Evolutionary conservation across 2,888 invertebrate species (phyloP).

Genomic region (Leptopilina syphax): DNA sequence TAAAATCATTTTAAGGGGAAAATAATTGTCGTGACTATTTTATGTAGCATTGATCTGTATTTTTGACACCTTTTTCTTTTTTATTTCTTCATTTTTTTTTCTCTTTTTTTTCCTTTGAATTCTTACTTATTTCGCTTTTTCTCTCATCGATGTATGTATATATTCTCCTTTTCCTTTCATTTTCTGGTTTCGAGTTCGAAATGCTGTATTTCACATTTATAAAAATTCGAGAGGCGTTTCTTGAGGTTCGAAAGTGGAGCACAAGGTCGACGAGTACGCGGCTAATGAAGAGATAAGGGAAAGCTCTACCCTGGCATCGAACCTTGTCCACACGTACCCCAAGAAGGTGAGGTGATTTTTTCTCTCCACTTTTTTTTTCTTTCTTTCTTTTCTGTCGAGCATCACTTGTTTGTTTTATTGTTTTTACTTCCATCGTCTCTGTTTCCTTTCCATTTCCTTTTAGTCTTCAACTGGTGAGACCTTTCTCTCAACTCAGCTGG

Average conservation of each 20-base stretch:
- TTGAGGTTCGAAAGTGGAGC: constrained; percentile 44
- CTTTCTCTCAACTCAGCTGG: background rate
- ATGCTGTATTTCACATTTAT: constrained; percentile 29
- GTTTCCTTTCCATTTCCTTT: constrained; percentile 28
- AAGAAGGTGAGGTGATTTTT: constrained; percentile 31
- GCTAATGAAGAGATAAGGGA: constrained; percentile 52
- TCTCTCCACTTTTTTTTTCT: background rate
- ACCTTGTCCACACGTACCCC: constrained; percentile 32
- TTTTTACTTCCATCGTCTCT: constrained; percentile 8
- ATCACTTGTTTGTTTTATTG: constrained; percentile 1
- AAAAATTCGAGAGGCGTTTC: constrained; percentile 43
- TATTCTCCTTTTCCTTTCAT: constrained; percentile 10
- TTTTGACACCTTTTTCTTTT: constrained; percentile 2
- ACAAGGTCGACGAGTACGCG: constrained; percentile 46
- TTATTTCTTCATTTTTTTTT: background rate
- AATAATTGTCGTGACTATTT: constrained; percentile 10
- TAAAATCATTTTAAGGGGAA: constrained; percentile 18
- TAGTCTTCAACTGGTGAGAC: background rate
- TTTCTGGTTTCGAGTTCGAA: constrained; percentile 26
- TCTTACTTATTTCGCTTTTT: too few species aligned
- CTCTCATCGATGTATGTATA: too few species aligned
- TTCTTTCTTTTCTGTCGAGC: constrained; percentile 25
- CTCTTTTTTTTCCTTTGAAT: too few species aligned
- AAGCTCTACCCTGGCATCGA: constrained; percentile 36
- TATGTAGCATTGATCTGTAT: constrained; percentile 3